Evolutionary conservation across 2,797 vertebrate genomes (phyloP), one percentile per base, ranked within the genome.

Genomic region (Hypotaenidia philippensis): DNA sequence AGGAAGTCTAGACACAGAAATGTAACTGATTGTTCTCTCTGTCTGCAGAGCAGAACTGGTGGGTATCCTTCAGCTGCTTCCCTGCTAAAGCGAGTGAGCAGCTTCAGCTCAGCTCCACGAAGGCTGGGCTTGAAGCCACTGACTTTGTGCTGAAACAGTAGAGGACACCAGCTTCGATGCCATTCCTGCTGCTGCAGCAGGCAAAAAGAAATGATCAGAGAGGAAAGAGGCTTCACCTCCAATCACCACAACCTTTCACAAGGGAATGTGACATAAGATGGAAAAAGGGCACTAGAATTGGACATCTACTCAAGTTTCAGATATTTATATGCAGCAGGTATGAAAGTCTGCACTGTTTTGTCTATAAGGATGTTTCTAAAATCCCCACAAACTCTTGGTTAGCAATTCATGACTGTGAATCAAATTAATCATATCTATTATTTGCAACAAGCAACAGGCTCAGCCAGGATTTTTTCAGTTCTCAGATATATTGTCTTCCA

Each of bases 131-230:
- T 1, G 16, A 76, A 89, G 78, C 64, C 79, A 64, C 32, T 3
- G 29, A 16, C 22, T 50, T 36, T 4, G 27, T 49, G 68, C 82
- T 74, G 57, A 59, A 55, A 65, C 0, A 0, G 40, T 61, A 81
- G 69, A 75, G 11, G 65, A 60, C 74, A 32, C 8, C 0, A 0
- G 32, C 26, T 69, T 15, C 12, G 0, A 45, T 2, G 3, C 18
- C 36, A 22, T 10, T 69, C 27, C 77, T 79, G 80, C 50, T 83
- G 79, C 52, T 74, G 75, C 71, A 52, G 10, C 50, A 83, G 68
- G 68, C 49, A 88, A 44, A 22, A 80, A 60, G 32, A 60, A 75
- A 38, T 0, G 12, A n/a, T 7, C 21, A 79, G 10, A 21, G 5
- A 59, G 16, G 56, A 61, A 87, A 77, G 13, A 83, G 31, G 61